These are phyloP conservation scores for Amblyopsis hoosieri DNA, from an alignment of 2,797 vertebrate species.

Conservation along the genomic window DNA sequence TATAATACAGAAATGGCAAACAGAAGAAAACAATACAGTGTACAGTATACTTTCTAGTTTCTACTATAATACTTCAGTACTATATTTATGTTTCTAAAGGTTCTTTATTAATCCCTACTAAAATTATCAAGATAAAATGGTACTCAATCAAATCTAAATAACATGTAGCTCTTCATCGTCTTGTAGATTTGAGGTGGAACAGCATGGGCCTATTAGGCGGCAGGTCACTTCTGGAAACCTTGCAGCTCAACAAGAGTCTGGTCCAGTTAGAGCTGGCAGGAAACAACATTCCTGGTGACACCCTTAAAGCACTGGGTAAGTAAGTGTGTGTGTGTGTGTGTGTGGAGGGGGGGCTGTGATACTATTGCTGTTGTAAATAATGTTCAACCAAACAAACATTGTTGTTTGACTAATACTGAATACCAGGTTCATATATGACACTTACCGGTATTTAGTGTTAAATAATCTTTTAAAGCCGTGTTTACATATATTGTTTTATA, in stretches of 20 bases:
- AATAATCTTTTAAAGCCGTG: too few species aligned
- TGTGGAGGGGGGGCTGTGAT: neutral
- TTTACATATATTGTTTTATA: too few species aligned
- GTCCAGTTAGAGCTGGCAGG: slow-evolving; percentile 88
- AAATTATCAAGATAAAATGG: too few species aligned
- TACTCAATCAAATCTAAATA: too few species aligned
- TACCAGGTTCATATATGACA: too few species aligned
- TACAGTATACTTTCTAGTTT: neutral
- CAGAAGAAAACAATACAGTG: neutral
- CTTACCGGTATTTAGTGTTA: too few species aligned
- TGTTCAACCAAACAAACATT: too few species aligned
- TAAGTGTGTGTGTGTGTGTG: neutral
- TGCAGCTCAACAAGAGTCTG: slow-evolving; percentile 86
- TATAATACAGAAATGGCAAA: neutral
- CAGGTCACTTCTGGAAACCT: slow-evolving; percentile 82
- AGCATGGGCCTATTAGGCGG: slow-evolving; percentile 91
- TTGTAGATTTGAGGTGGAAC: slow-evolving; percentile 94
- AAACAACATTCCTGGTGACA: slow-evolving; percentile 90
- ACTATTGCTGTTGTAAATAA: neutral
- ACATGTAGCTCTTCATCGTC: neutral
- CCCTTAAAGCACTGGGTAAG: slow-evolving; percentile 88
- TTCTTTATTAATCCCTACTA: too few species aligned
- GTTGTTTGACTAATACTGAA: too few species aligned
- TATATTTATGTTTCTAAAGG: too few species aligned
- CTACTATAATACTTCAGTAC: too few species aligned